These are phyloP conservation scores for Lagria hirta DNA, from an alignment of 2,888 invertebrate species.

Conservation along the genomic window DNA sequence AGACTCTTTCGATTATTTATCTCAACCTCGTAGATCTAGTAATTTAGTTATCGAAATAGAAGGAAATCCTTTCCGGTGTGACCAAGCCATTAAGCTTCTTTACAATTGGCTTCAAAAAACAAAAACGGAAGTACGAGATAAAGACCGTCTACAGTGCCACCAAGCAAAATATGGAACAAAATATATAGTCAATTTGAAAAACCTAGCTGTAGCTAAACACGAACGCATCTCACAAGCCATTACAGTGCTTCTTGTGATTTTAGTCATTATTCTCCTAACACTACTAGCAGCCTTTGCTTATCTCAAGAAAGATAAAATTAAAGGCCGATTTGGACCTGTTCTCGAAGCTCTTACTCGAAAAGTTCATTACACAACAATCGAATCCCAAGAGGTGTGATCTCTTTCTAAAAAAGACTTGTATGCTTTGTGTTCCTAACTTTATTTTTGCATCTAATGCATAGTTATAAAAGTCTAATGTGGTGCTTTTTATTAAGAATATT, in stretches of 20 bases:
- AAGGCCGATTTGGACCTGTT: conserved; percentile 62
- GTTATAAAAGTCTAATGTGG: too few relatives aligned
- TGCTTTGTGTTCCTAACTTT: conserved; percentile 14
- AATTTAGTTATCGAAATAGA: conserved; percentile 63
- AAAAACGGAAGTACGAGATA: conserved; percentile 61
- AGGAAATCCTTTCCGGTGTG: conserved; percentile 70
- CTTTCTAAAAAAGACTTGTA: conserved; percentile 1
- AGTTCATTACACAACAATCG: conserved; percentile 72
- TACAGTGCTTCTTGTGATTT: conserved; percentile 57
- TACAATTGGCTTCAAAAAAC: conserved; percentile 66
- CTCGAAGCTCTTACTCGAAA: conserved; percentile 67
- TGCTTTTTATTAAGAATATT: too few relatives aligned
- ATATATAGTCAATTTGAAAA: conserved; percentile 46
- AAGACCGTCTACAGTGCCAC: conserved; percentile 59
- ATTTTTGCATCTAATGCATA: too few relatives aligned
- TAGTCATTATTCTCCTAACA: conserved; percentile 59
- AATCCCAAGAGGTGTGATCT: conserved; percentile 50
- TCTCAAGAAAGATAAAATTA: conserved; percentile 62
- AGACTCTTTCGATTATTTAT: conserved; percentile 59
- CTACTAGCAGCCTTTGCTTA: conserved; percentile 63
- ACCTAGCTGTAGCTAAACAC: conserved; percentile 44
- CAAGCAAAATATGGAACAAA: conserved; percentile 43
- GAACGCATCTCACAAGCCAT: conserved; percentile 50
- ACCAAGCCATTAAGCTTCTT: conserved; percentile 63
- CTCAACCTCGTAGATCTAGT: conserved; percentile 48